phyloP scores from a whole-genome alignment of 2,113 vertebrate species.

The Dicaeum eximium region DNA sequence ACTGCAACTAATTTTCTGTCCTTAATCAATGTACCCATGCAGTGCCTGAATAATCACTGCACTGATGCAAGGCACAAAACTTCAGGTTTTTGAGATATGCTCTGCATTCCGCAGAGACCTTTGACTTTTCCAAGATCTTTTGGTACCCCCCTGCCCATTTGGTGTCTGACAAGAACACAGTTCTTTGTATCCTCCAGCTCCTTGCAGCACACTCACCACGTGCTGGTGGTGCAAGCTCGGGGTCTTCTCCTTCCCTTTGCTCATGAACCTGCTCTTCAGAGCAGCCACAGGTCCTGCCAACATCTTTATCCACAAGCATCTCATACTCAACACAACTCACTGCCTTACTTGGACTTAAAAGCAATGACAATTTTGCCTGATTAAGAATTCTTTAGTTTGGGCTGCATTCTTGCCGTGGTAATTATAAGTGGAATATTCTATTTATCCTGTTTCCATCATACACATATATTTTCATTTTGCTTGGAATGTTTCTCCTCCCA shows the following conservation, averaged over 20 bases:
- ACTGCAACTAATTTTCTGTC: neutral
- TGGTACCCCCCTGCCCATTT: neutral
- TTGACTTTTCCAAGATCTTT: neutral
- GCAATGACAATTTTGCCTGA: slow-evolving; percentile 38
- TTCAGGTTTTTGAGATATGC: neutral
- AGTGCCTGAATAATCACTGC: neutral
- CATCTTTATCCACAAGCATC: slow-evolving; percentile 9
- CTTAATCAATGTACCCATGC: neutral
- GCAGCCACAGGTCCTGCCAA: neutral
- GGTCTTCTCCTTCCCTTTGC: neutral
- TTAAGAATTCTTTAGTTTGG: slow-evolving; percentile 16
- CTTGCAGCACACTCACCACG: accelerated
- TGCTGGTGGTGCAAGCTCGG: neutral
- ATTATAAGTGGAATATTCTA: slow-evolving; percentile 32
- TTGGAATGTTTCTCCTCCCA: slow-evolving; percentile 44
- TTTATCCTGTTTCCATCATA: slow-evolving; percentile 49
- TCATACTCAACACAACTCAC: neutral
- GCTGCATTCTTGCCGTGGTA: slow-evolving; percentile 13
- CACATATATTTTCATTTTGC: slow-evolving; percentile 3
- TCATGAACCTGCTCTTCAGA: neutral
- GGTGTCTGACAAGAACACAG: neutral
- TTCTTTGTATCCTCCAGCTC: neutral
- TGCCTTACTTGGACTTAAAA: slow-evolving; percentile 46
- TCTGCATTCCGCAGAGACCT: neutral
- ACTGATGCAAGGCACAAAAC: accelerated